Base-by-base conservation (phyloP, 2,888 invertebrate genomes). In the Melipona beecheii region DNA sequence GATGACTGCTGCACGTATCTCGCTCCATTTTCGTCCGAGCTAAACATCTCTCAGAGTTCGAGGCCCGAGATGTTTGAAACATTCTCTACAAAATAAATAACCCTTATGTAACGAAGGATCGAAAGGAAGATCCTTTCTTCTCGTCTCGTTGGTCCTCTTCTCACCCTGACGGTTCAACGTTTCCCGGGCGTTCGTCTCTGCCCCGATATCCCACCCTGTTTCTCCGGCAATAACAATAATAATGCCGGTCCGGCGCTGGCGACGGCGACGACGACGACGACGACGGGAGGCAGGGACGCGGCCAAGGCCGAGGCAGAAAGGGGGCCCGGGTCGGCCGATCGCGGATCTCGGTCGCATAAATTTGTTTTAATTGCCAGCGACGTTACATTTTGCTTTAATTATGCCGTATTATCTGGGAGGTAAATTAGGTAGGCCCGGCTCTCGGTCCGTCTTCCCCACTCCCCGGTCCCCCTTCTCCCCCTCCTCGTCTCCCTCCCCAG, bases 341-440 rank as follows among this genome's bases (percentile, higher is more conserved):
- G 94, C 93, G 94, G 93, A 94, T 94, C 94, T 94, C 92, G 94
- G 94, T 94, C 94, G 94, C 94, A 94, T 94, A 94, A 94, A 94
- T 94, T 94, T 94, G 94, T 94, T 94, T 94, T 94, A 94, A 94
- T 94, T 94, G 94, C 94, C 94, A 94, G 94, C 94, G 94, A 94
- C 94, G 94, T 94, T 94, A 94, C 94, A 94, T 94, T 94, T 94
- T 94, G 94, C 94, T 94, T 94, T 94, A 94, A 94, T 94, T 94
- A 94, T 94, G 94, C 94, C 94, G 94, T 94, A 94, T 94, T 94
- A 94, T 94, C 94, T 94, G 94, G 94, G 94, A 94, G 94, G 94
- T 94, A 94, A 94, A 94, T 94, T 94, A 94, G 94, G 94, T 94
- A 92, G 94, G 94, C 92, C 94, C 94, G 92, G 92, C 91, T 92